Evolutionary conservation across 2,888 invertebrate genomes (phyloP).

Genomic region (Dryococelus australis): DNA sequence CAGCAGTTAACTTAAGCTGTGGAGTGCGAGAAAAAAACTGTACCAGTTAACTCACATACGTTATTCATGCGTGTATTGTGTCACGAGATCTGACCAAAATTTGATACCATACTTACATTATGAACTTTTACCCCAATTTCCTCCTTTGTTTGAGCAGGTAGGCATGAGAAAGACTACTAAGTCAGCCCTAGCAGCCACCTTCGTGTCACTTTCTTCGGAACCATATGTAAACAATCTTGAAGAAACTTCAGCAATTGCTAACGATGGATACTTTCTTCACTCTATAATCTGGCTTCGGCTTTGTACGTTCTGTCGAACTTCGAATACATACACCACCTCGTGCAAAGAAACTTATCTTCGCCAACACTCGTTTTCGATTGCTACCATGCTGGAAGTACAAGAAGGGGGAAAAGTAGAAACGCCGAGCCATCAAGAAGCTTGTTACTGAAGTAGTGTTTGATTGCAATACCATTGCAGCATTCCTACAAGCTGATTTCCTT

Average conservation of each 20-base stretch:
- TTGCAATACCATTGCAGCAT: not conserved
- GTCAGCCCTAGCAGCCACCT: not conserved
- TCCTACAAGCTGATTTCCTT: no score
- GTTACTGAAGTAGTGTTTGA: not conserved
- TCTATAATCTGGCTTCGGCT: not conserved
- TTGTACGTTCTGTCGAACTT: not conserved
- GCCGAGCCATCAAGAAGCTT: not conserved
- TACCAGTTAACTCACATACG: no score
- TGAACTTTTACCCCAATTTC: no score
- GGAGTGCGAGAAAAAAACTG: no score
- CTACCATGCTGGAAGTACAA: not conserved
- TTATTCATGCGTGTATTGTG: no score
- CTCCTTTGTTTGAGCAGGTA: not conserved
- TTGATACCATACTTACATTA: no score
- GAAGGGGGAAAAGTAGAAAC: not conserved
- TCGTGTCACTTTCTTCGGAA: not conserved
- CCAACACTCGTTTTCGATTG: not conserved
- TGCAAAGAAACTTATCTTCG: not conserved
- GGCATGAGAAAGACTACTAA: conserved; percentile 11
- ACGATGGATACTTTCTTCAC: not conserved
- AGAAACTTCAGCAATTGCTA: not conserved
- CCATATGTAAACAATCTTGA: not conserved
- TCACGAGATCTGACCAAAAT: no score
- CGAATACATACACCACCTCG: not conserved
- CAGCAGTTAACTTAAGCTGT: no score